Conservation (phyloP, 2,888 invertebrate species). For the Sinelater perroti region DNA sequence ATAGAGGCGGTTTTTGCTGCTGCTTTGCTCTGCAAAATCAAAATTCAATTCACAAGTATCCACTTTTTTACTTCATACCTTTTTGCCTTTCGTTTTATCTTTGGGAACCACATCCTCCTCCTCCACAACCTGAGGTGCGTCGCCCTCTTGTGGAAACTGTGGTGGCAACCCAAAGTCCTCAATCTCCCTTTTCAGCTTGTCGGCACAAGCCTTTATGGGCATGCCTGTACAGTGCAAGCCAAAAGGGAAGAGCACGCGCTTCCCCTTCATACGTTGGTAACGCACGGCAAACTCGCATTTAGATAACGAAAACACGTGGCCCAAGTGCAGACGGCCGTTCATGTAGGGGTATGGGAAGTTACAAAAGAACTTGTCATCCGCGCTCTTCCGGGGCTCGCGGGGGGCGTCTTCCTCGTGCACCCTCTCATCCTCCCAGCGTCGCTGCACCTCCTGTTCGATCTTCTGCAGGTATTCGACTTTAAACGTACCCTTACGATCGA, state of each 20-base stretch:
- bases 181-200: conserved; percentile 95
- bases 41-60: background rate
- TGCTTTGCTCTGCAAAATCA: conserved; percentile 80
- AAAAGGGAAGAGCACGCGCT: conserved; percentile 93
- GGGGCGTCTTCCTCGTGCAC: conserved; percentile 87
- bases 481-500: conserved; percentile 90
- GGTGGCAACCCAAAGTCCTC: conserved; percentile 93
- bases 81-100: conserved; percentile 93
- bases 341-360: conserved; percentile 99
- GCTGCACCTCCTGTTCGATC: conserved; percentile 87
- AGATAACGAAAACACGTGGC: conserved; percentile 95
- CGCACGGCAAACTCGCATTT: conserved; percentile 98
- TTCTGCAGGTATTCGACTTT: conserved; percentile 92
- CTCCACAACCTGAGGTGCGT: conserved; percentile 60
- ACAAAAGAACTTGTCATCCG: conserved; percentile 85
- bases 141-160: conserved; percentile 76
- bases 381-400: conserved; percentile 63
- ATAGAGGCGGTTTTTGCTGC: conserved; percentile 87
- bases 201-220: conserved; percentile 99
- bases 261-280: conserved; percentile 92
- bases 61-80: conserved; percentile 57
- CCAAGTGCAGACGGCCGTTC: conserved; percentile 98
- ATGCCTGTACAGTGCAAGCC: conserved; percentile 99
- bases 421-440: conserved; percentile 83
- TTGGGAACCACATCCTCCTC: conserved; percentile 69